A percentile compares a stretch with the other conserved stretches of the same genome.
Evolutionary conservation across 2,888 invertebrate genomes (phyloP).

Genomic region (Lasioglossum lativentre): DNA sequence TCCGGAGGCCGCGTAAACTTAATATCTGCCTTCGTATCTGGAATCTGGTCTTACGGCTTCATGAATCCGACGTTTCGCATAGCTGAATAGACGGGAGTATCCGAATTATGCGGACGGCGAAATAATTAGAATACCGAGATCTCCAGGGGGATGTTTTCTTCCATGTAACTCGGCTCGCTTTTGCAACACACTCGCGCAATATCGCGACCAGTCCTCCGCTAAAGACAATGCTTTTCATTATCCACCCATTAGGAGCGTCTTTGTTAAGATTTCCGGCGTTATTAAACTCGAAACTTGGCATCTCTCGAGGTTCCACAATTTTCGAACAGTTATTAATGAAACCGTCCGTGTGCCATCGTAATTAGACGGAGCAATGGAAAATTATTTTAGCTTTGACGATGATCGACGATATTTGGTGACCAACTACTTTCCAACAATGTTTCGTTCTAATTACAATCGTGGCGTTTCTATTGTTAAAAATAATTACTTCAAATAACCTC

Average conservation of each 20-base stretch:
- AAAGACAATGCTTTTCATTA: neutral
- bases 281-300: neutral
- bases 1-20: constrained; percentile 39
- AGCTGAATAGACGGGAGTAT: constrained; percentile 40
- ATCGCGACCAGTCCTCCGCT: neutral
- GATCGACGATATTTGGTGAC: neutral
- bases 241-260: neutral
- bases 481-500: too few species aligned
- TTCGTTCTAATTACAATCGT: neutral
- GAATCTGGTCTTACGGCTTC: constrained; percentile 40
- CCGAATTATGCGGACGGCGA: constrained; percentile 46
- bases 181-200: neutral
- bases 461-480: neutral
- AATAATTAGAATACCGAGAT: constrained; percentile 55
- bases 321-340: neutral
- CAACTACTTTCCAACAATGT: neutral
- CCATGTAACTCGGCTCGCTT: neutral
- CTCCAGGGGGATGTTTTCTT: constrained; percentile 22
- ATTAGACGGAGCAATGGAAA: neutral
- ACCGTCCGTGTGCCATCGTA: neutral
- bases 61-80: constrained; percentile 51
- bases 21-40: constrained; percentile 43
- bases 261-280: neutral
- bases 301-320: too few species aligned
- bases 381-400: neutral